Base-by-base conservation (phyloP, 2,113 vertebrate genomes). In the Onychostoma macrolepis region DNA sequence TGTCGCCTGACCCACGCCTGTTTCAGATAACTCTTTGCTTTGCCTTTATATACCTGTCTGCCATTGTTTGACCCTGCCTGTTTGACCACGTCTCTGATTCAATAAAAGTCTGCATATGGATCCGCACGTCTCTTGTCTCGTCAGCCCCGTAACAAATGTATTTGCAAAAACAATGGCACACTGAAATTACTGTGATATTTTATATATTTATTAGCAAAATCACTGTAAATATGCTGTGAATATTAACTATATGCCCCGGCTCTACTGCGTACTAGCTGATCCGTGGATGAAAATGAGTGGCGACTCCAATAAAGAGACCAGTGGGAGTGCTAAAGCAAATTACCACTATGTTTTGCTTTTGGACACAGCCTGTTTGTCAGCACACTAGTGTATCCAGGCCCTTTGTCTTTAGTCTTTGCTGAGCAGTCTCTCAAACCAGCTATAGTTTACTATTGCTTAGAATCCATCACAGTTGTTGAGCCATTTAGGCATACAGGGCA, bases 401-500 rank as follows among this genome's bases (percentile, higher is more conserved):
- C 24, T 58, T 6, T 58, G 53, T 26, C 21, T 45, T 48, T 1
- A 45, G 12, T n/a, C 11, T 75, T 75, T 45, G n/a, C 12, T 75
- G n/a, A 75, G 72, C 21, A 45, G 2, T 45, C n/a, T 28, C 2
- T 45, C 12, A 75, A 45, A 75, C 71, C 38, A 74, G 21, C 2
- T 26, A 13, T 43, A 75, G 72, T 75, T 74, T 75, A 45, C 72
- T 75, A 43, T 75, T 75, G 72, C 24, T 74, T 75, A 43, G 72
- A 45, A 43, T 75, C 38, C 12, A 75, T 75, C 5, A 15, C 24
- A 75, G 72, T 45, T 76, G 72, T 45, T 76, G 24, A 76, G 72
- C 72, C 72, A 76, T 76, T 76, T 76, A 45, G 41, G 7, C 4
- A 76, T 28, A 48, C 12, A 45, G 12, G 41, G 6, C 72, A 76